Evolutionary conservation across 1,140 invertebrate species (phyloP), one percentile per base, ranked within the genome.

Genomic region (Leptonema lineaticorne): DNA sequence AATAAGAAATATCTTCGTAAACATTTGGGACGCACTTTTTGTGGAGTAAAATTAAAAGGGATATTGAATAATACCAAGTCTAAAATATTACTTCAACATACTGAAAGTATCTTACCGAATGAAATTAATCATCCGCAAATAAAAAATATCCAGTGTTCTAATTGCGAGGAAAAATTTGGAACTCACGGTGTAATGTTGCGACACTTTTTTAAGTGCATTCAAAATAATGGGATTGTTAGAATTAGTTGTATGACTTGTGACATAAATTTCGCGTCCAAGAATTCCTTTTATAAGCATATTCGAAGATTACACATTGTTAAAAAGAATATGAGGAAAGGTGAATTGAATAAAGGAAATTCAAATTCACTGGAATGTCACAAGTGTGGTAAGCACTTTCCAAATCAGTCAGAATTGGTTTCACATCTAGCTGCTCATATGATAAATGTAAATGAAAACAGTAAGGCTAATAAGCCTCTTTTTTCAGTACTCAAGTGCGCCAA

Each of bases 401-500:
- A 75, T 20, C 78, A 83, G 64, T 77, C 78, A 11, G 30, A 71
- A 50, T 73, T 83, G 4, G 79, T 82, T 9, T 75, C 69, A 41
- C 81, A 83, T 58, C 65, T 83, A 0, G 77, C 81, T 4, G 75
- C 75, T 8, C 81, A 83, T 68, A 77, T 83, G 75, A 75, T 78
- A 9, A 79, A 79, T 46, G 75, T 76, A 6, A 78, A 80, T 14
- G 76, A 77, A 5, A 71, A 68, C 6, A 11, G 14, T 4, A 63
- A 66, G 30, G 56, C 41, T 24, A 11, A 45, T 20, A 64, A 50
- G 24, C 3, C 16, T n/a, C 9, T 20, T n/a, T 16, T 29, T 45
- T 2, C 7, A 22, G 6, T 57, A 58, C 41, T 56, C 29, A 63
- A 60, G 14, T 73, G 71, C 27, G n/a, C n/a, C 6, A 66, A 68